These are phyloP conservation scores for Pleuronectes platessa DNA, from an alignment of 2,113 vertebrate genomes.

Conservation along the genomic window DNA sequence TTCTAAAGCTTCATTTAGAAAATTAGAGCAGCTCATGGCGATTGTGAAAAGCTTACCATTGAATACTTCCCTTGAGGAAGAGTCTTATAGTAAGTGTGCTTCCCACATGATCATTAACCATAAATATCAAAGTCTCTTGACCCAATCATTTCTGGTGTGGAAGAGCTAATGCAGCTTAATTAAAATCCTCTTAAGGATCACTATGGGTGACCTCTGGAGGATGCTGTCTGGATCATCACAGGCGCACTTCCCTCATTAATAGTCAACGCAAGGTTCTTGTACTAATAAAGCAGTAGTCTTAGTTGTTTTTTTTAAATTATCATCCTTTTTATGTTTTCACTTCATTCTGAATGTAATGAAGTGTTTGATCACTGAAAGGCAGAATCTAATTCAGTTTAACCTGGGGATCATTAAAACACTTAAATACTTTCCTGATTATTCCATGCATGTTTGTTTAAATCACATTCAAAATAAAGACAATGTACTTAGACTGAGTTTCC, in stretches of 20 bases:
- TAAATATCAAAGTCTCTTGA: slow-evolving; percentile 78
- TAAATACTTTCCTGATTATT: no score
- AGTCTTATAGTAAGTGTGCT: slow-evolving; percentile 66
- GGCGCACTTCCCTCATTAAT: slow-evolving; percentile 48
- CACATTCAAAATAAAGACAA: no score
- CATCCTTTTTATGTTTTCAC: background rate
- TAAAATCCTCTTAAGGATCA: slow-evolving; percentile 76
- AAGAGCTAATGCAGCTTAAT: slow-evolving; percentile 75
- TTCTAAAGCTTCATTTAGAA: slow-evolving; percentile 70
- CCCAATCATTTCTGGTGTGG: slow-evolving; percentile 66
- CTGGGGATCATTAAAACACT: background rate
- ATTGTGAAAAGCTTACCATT: slow-evolving; percentile 72
- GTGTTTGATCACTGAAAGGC: background rate
- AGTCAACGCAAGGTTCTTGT: slow-evolving; percentile 16
- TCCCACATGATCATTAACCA: slow-evolving; percentile 73
- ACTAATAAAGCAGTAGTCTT: background rate
- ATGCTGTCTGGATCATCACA: slow-evolving; percentile 40
- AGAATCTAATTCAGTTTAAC: background rate
- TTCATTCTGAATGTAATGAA: slow-evolving; percentile 3
- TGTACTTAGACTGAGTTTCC: no score
- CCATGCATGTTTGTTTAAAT: no score
- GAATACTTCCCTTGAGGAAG: slow-evolving; percentile 69
- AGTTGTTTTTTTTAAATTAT: slow-evolving; percentile 39
- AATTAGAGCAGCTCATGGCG: slow-evolving; percentile 66
- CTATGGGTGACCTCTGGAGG: slow-evolving; percentile 69